Conservation (phyloP, 2,113 vertebrate species). For the Fulica atra region DNA sequence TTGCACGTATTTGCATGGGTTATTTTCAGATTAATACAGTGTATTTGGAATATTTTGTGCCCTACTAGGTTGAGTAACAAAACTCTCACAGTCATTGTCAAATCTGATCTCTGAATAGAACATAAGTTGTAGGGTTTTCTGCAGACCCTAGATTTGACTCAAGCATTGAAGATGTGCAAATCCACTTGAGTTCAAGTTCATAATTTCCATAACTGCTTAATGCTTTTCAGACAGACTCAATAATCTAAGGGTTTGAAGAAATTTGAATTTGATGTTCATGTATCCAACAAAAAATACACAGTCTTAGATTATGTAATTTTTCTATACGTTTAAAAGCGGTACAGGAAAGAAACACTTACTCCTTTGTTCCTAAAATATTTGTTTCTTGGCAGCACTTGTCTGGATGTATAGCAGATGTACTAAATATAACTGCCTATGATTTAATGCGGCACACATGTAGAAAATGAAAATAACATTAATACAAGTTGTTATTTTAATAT, state of each 20-base stretch:
- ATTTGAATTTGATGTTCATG: not conserved
- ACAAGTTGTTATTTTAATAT: slow-evolving; percentile 8
- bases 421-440: slow-evolving; percentile 31
- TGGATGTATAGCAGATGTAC: slow-evolving; percentile 42
- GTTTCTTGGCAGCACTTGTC: slow-evolving; percentile 22
- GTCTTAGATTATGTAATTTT: not conserved
- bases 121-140: not conserved
- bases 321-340: not conserved
- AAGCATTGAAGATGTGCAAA: not conserved
- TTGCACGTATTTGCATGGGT: not conserved
- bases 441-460: slow-evolving; percentile 5
- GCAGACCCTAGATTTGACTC: not conserved
- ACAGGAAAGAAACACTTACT: not conserved
- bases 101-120: not conserved
- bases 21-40: not conserved
- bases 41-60: not conserved
- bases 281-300: not conserved
- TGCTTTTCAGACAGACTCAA: not conserved
- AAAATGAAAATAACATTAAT: slow-evolving; percentile 51
- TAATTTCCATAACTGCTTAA: not conserved
- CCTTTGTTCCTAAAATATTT: slow-evolving; percentile 48
- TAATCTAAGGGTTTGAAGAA: not conserved
- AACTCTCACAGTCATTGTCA: not conserved
- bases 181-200: not conserved
- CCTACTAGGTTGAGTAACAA: not conserved